A percentile compares a stretch with the other conserved stretches of the same genome.
These are phyloP conservation scores for Neomonachus schauinslandi DNA, from an alignment of 2,113 vertebrate species.

Conservation along the genomic window DNA sequence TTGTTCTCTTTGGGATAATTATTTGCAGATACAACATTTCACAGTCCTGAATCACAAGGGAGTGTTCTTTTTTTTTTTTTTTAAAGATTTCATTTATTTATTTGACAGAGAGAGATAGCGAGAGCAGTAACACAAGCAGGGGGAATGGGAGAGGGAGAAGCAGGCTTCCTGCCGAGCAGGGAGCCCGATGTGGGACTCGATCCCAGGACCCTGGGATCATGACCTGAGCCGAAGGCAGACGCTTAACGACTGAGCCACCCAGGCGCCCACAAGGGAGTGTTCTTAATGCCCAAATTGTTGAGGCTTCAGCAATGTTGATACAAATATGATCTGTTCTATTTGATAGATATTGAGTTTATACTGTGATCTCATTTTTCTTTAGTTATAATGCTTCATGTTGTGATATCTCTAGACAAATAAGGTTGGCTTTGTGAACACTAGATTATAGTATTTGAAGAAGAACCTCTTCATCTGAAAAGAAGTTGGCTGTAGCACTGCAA, in stretches of 20 bases:
- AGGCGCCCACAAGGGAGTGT: slow-evolving; percentile 64
- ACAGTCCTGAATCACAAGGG: slow-evolving; percentile 69
- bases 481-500: neutral
- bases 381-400: neutral
- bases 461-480: neutral
- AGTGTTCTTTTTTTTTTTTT: no score
- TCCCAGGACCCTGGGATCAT: no score
- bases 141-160: no score
- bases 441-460: slow-evolving; percentile 10
- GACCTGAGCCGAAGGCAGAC: no score
- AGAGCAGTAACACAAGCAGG: no score
- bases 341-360: slow-evolving; percentile 32
- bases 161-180: no score
- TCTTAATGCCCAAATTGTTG: slow-evolving; percentile 60
- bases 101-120: no score
- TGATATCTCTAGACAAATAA: slow-evolving; percentile 9
- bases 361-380: slow-evolving; percentile 28
- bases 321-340: slow-evolving; percentile 13
- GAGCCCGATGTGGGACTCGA: no score
- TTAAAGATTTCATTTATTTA: no score
- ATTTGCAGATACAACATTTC: slow-evolving; percentile 69
- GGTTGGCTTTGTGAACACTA: neutral
- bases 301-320: slow-evolving; percentile 60
- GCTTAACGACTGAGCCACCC: no score
- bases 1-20: slow-evolving; percentile 66